Conservation (phyloP, 2,888 invertebrate genomes). For the Drosophila greeni region DNA sequence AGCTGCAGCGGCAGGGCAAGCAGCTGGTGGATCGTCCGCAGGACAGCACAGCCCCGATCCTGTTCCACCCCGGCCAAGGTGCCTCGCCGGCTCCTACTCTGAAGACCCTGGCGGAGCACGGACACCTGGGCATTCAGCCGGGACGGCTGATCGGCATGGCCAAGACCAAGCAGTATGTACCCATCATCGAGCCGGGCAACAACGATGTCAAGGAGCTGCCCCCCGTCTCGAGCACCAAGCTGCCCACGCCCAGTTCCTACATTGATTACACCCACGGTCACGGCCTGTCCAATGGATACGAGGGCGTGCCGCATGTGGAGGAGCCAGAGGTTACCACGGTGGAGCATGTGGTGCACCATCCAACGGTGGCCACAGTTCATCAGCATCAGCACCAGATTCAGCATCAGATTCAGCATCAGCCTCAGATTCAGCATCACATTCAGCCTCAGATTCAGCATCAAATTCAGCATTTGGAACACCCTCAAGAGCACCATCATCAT, state of each 20-base stretch:
- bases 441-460: conserved; percentile 17
- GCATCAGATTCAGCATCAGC: background rate
- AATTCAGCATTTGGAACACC: conserved; percentile 8
- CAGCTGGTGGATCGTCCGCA: conserved; percentile 63
- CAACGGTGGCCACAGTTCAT: conserved; percentile 32
- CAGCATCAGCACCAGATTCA: conserved; percentile 15
- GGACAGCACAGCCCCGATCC: conserved; percentile 76
- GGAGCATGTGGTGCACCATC: conserved; percentile 60
- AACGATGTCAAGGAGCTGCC: conserved; percentile 52
- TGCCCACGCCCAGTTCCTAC: conserved; percentile 63
- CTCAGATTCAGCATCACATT: conserved; percentile 11
- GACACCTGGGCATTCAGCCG: conserved; percentile 52
- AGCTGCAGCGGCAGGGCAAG: conserved; percentile 65
- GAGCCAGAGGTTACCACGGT: conserved; percentile 46
- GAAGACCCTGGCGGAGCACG: conserved; percentile 36
- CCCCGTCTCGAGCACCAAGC: conserved; percentile 25
- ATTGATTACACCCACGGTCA: conserved; percentile 61
- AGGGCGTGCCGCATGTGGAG: conserved; percentile 53
- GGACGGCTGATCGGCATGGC: conserved; percentile 73
- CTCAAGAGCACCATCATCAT: conserved; percentile 24
- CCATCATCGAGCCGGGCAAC: conserved; percentile 70
- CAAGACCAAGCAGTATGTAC: conserved; percentile 74
- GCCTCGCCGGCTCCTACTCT: conserved; percentile 20
- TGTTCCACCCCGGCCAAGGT: conserved; percentile 69
- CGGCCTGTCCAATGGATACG: conserved; percentile 75